Conservation (phyloP, 2,113 vertebrate genomes). For the Oncorhynchus gorbuscha region DNA sequence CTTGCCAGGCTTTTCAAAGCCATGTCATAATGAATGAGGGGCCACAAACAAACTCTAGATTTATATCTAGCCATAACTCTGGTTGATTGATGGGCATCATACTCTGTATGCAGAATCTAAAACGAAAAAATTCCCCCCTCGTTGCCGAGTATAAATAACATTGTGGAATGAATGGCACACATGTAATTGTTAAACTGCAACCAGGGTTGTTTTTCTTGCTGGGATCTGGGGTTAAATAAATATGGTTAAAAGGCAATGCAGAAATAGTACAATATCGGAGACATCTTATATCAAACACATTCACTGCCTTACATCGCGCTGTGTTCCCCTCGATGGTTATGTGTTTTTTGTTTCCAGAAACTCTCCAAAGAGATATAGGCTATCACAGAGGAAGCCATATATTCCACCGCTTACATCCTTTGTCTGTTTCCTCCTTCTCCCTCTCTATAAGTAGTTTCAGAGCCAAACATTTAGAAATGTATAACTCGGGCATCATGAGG, state of each 20-base stretch:
- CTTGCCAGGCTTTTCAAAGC: not conserved
- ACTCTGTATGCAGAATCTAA: constrained; percentile 39
- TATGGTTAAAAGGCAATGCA: no score
- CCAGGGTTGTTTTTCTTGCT: constrained; percentile 48
- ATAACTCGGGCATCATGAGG: constrained; percentile 23
- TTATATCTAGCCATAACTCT: constrained; percentile 46
- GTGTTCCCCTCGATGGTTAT: constrained; percentile 32
- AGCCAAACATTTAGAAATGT: constrained; percentile 48
- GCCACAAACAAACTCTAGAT: constrained; percentile 53
- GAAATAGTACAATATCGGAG: not conserved
- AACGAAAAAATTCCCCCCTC: constrained; percentile 48
- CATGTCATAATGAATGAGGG: constrained; percentile 24
- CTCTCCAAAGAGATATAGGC: constrained; percentile 30
- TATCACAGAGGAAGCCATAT: constrained; percentile 34
- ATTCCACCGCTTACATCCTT: constrained; percentile 42
- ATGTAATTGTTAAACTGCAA: constrained; percentile 45
- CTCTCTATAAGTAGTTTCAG: constrained; percentile 51
- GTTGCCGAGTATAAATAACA: constrained; percentile 35
- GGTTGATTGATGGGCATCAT: no score
- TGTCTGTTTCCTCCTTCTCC: constrained; percentile 25
- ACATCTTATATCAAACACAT: constrained; percentile 14
- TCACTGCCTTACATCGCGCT: constrained; percentile 40
- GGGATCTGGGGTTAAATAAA: constrained; percentile 17
- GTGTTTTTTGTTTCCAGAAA: not conserved
- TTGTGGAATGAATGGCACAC: constrained; percentile 29